Base-by-base conservation (phyloP, 2,888 invertebrate species). In the Tiliacea aurago region DNA sequence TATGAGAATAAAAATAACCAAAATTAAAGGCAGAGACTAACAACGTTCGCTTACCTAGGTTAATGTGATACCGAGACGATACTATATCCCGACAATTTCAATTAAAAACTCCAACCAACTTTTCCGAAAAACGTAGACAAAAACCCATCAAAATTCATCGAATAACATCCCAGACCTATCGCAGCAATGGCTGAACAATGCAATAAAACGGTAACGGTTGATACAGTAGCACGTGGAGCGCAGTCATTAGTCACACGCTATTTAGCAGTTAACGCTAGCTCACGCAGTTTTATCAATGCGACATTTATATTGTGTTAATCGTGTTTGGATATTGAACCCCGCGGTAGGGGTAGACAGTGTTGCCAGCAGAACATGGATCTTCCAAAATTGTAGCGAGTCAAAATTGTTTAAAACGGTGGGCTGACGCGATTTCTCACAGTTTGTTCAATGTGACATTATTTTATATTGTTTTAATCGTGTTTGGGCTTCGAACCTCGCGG, bases 301-400 rank as follows among this genome's bases (percentile, higher is more conserved):
- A 95, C 94, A 94, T 94, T 95, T 94, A 94, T 94, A 95, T 94
- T 94, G 93, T 92, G 94, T 93, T 95, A 95, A 94, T 94, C 92
- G 93, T 91, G 91, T 93, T 94, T 92, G 89, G 90, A 85, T 92
- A 91, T 89, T 87, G 90, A 88, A 85, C 87, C 76, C 75, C 62
- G 65, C 66, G 78, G 81, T 74, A 81, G 76, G 76, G 84, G 84
- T 86, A 87, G 73, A 66, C 64, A 59, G 81, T 81, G 81, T 73
- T 84, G 83, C 80, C 79, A 85, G 76, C n/a, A 18, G 4, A 28
- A 45, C 23, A 20, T 9, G 6, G 18, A 41, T 61, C 33, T 37
- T 20, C 11, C 20, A n/a, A 71, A 58, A 63, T 63, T 9, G 28
- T 47, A 53, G 15, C 0, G 37, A 59, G 10, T 59, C 53, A 0